These are phyloP conservation scores for Macrosiphum euphorbiae DNA, from an alignment of 2,888 invertebrate genomes.

Conservation along the genomic window DNA sequence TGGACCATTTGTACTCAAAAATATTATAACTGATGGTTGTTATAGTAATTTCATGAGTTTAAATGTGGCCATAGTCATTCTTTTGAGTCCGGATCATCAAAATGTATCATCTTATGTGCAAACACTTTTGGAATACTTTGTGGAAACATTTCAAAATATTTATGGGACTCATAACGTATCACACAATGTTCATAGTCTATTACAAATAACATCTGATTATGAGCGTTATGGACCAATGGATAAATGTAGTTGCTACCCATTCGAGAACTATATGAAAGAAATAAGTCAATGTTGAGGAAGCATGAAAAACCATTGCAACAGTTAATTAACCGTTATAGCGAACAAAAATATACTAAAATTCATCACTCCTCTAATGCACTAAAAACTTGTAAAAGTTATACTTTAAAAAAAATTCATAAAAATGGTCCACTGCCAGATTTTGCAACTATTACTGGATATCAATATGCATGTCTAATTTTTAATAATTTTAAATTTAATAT, in stretches of 20 bases:
- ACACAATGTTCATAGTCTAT: conserved; percentile 4
- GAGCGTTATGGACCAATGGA: neutral
- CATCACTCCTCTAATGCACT: too few relatives aligned
- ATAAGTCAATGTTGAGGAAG: neutral
- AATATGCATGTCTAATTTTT: neutral
- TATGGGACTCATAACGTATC: neutral
- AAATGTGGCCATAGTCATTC: neutral
- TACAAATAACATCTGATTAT: conserved; percentile 4
- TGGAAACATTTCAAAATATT: conserved; percentile 1
- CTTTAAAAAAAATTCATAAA: neutral
- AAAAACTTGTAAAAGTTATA: too few relatives aligned
- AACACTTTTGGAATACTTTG: neutral
- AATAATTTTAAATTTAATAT: too few relatives aligned
- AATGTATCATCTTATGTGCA: neutral
- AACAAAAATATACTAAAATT: neutral
- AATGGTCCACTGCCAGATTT: neutral
- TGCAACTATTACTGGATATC: neutral
- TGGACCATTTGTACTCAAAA: conserved; percentile 4
- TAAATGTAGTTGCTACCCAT: conserved; percentile 14
- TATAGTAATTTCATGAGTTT: neutral
- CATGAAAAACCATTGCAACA: conserved; percentile 12
- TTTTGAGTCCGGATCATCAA: neutral
- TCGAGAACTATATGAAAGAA: conserved; percentile 30
- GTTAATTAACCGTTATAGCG: neutral
- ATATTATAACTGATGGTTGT: neutral